These are phyloP conservation scores for Ptilonorhynchus violaceus DNA, from an alignment of 2,113 vertebrate species.

Conservation along the genomic window DNA sequence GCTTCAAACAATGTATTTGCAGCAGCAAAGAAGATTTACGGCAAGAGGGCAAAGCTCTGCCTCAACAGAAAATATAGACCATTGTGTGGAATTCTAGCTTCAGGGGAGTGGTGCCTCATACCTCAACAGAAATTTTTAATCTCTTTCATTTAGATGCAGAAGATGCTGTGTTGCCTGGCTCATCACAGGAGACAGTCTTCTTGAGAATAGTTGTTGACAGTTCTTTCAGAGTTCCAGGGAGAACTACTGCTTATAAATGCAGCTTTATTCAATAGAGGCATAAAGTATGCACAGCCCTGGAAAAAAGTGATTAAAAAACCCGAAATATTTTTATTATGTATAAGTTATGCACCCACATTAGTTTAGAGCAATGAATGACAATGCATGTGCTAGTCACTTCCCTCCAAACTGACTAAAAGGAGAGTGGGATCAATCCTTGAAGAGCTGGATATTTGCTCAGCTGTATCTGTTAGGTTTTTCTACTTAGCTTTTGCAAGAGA, in stretches of 20 bases:
- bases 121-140: neutral
- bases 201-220: neutral
- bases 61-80: neutral
- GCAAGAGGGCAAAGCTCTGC: neutral
- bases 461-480: neutral
- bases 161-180: neutral
- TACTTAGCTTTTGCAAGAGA: neutral
- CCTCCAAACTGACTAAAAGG: neutral
- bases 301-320: neutral
- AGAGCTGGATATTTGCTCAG: neutral
- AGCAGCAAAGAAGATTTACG: neutral
- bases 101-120: neutral
- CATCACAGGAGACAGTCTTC: neutral
- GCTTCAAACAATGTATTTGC: neutral
- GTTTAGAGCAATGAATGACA: neutral
- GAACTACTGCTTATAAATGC: neutral
- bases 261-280: neutral
- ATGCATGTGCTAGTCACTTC: neutral
- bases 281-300: neutral
- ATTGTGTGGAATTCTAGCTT: neutral
- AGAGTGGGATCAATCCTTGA: neutral
- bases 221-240: neutral
- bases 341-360: neutral
- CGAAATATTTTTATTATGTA: neutral
- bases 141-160: neutral